Base-by-base conservation (phyloP, 2,888 invertebrate species). In the Trissolcus japonicus region DNA sequence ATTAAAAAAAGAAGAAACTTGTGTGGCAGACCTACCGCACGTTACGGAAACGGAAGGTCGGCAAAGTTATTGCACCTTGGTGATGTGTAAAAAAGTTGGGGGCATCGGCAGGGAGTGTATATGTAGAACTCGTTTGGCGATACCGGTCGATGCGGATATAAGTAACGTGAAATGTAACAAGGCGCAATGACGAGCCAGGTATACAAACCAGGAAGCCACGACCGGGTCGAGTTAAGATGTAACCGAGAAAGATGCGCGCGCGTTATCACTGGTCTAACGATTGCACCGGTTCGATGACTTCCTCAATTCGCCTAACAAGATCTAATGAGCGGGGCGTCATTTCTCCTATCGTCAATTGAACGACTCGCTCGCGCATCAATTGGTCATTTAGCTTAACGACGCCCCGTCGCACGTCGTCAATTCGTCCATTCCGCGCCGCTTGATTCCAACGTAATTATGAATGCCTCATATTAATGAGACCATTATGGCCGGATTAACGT, bases 131-230 rank as follows among this genome's bases (percentile, higher is more conserved):
- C 75, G 78, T 78, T 78, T 72, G 19, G 51, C 51, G 68, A 72
- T 75, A 78, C 75, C 78, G 75, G 72, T 74, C 78, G 35, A 35
- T 35, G 35, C 68, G 13, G 43, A 54, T 74, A 78, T 75, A 79
- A 79, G 68, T 65, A 75, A 79, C 78, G 78, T 72, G 75, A 79
- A 76, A 76, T 73, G 79, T 79, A 79, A 79, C 79, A 68, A 79
- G 79, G 56, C 61, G 76, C 68, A 72, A 61, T 76, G 75, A 78
- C 67, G 60, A 51, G 72, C 35, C 57, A 53, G 40, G n/a, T n/a
- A n/a, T 21, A 62, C 51, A 81, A 82, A 82, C 80, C 80, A 82
- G 83, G 83, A 84, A 84, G 81, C 76, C 43, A 59, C 54, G 75
- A 62, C 69, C 63, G 55, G 75, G 76, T 69, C 69, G 69, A 63